phyloP scores from a whole-genome alignment of 2,797 vertebrate genomes.

The Muraenolepis orangiensis region DNA sequence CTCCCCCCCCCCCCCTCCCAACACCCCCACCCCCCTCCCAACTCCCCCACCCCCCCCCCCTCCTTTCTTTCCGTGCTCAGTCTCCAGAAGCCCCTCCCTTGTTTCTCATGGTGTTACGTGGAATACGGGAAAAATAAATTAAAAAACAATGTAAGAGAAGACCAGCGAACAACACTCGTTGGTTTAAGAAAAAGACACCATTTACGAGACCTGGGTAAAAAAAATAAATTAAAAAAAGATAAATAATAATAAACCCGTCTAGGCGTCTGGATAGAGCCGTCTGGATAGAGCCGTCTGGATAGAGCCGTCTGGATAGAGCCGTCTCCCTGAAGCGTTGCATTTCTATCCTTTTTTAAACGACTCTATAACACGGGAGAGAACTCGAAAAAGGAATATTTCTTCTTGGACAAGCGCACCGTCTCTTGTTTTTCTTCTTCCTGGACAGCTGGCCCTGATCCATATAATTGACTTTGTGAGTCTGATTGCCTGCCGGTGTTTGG shows the following conservation, averaged over 20 bases:
- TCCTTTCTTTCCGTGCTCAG: neutral
- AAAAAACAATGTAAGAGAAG: neutral
- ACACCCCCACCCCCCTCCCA: too few species aligned
- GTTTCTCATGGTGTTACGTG: neutral
- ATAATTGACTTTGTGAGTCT: slow-evolving; percentile 50
- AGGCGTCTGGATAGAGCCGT: too few species aligned
- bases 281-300: too few species aligned
- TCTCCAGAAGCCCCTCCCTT: neutral
- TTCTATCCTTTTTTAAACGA: slow-evolving; percentile 6
- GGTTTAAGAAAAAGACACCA: slow-evolving; percentile 11
- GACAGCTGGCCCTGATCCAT: slow-evolving; percentile 24
- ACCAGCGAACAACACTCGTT: too few species aligned
- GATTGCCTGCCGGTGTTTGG: slow-evolving; percentile 27
- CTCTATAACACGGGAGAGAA: slow-evolving; percentile 31
- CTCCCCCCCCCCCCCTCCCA: too few species aligned
- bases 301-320: too few species aligned
- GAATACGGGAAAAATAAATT: neutral
- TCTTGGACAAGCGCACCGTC: neutral
- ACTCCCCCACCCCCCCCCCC: too few species aligned
- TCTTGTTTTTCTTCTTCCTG: slow-evolving; percentile 17
- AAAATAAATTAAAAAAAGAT: too few species aligned
- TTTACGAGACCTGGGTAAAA: slow-evolving; percentile 35
- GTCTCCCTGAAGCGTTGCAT: too few species aligned
- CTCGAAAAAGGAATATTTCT: neutral
- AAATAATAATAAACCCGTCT: too few species aligned